A percentile compares a stretch with the other conserved stretches of the same genome.
These are phyloP conservation scores for Cladopsammia gracilis DNA, from an alignment of 64 coral and sea anemone genomes.

Conservation along the genomic window DNA sequence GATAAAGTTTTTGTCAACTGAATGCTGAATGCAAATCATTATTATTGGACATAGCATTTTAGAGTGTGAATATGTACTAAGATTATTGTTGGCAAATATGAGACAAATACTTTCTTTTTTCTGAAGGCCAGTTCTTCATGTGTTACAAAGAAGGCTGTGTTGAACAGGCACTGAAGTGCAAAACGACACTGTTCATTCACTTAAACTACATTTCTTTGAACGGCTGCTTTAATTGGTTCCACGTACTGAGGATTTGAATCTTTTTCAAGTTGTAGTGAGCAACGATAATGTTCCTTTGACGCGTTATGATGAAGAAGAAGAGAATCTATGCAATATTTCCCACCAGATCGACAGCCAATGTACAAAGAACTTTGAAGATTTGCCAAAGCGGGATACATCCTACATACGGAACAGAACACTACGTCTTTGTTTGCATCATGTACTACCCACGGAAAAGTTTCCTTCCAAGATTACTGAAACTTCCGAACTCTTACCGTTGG, in stretches of 20 bases:
- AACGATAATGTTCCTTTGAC: no score
- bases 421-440: slow-evolving; percentile 21
- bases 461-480: slow-evolving; percentile 35
- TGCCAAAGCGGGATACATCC: slow-evolving; percentile 11
- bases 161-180: slow-evolving; percentile 1
- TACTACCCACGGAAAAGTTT: slow-evolving; percentile 19
- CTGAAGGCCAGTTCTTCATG: slow-evolving; percentile 19
- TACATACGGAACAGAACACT: slow-evolving; percentile 17
- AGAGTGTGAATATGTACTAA: no score
- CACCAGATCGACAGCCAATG: slow-evolving; percentile 15
- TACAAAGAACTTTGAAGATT: slow-evolving; percentile 26
- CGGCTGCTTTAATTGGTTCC: slow-evolving; percentile 18
- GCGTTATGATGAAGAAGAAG: neutral
- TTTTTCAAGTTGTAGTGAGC: slow-evolving; percentile 22
- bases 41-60: no score
- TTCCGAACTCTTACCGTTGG: neutral
- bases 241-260: slow-evolving; percentile 7
- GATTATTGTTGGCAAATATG: no score
- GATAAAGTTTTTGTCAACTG: no score
- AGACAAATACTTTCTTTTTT: no score
- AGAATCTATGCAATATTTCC: slow-evolving; percentile 17
- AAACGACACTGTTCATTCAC: slow-evolving; percentile 16
- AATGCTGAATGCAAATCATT: no score
- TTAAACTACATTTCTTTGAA: no score
- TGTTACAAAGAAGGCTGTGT: slow-evolving; percentile 14